These are phyloP conservation scores for Eumacrocentrus americanus DNA, from an alignment of 2,888 invertebrate species.

Conservation along the genomic window DNA sequence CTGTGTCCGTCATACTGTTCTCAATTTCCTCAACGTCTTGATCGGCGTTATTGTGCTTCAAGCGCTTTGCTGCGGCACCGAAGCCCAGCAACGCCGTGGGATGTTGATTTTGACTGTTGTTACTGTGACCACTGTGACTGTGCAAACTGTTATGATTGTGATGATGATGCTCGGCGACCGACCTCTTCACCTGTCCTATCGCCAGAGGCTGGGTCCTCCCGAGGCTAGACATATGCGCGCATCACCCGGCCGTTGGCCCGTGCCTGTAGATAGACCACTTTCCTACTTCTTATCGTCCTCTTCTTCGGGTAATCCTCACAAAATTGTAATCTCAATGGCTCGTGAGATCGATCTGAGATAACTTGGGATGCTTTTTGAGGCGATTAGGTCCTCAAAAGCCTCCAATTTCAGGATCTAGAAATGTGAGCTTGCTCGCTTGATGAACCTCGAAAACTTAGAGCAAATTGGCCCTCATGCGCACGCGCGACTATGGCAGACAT, in stretches of 20 bases:
- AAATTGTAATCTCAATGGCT: not conserved
- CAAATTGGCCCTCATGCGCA: too few relatives aligned
- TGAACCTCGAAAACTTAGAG: not conserved
- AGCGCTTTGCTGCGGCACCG: slow-evolving; percentile 28
- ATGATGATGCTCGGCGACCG: slow-evolving; percentile 38
- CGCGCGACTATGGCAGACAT: too few relatives aligned
- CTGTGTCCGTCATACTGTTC: slow-evolving; percentile 59
- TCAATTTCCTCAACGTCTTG: slow-evolving; percentile 29
- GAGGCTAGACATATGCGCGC: slow-evolving; percentile 75
- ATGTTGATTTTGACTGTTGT: slow-evolving; percentile 22
- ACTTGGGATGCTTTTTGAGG: not conserved
- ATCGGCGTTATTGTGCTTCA: slow-evolving; percentile 27
- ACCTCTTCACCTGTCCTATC: slow-evolving; percentile 53
- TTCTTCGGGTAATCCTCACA: not conserved
- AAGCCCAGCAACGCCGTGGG: slow-evolving; percentile 24
- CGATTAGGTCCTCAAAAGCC: not conserved
- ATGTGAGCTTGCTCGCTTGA: not conserved
- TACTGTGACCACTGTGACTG: slow-evolving; percentile 18
- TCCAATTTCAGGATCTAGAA: not conserved
- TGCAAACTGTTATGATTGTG: slow-evolving; percentile 10
- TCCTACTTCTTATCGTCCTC: not conserved
- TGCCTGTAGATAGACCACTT: not conserved
- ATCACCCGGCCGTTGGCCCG: slow-evolving; percentile 64
- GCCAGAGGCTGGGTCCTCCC: slow-evolving; percentile 66
- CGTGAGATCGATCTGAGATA: not conserved